phyloP scores from a whole-genome alignment of 2,888 invertebrate genomes.

The Nycteola revayana region DNA sequence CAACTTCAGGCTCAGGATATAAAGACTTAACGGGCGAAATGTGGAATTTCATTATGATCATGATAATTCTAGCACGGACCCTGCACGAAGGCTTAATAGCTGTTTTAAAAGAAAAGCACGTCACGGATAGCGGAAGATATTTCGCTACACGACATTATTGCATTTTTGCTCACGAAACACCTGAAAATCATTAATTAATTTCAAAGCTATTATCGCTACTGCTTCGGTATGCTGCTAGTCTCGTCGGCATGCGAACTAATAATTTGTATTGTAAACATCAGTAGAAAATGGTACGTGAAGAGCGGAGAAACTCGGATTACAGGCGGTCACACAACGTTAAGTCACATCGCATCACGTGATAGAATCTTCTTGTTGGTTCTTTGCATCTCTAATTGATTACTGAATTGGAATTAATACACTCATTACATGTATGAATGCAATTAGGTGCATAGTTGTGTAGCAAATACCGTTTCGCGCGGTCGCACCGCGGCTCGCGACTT shows the following conservation, averaged over 20 bases:
- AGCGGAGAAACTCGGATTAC: slow-evolving; percentile 35
- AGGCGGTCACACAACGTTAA: slow-evolving; percentile 27
- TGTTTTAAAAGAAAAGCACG: slow-evolving; percentile 24
- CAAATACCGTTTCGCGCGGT: slow-evolving; percentile 68
- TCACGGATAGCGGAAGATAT: slow-evolving; percentile 21
- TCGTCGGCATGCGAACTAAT: slow-evolving; percentile 28
- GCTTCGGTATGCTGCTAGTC: slow-evolving; percentile 9
- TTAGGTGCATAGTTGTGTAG: slow-evolving; percentile 64
- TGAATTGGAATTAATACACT: slow-evolving; percentile 58
- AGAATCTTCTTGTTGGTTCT: slow-evolving; percentile 36
- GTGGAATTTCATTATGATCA: slow-evolving; percentile 31
- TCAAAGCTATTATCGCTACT: slow-evolving; percentile 17
- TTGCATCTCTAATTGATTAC: slow-evolving; percentile 51
- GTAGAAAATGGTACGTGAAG: slow-evolving; percentile 25
- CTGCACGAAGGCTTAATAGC: slow-evolving; percentile 23
- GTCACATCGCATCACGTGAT: slow-evolving; percentile 45
- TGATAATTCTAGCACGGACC: slow-evolving; percentile 25
- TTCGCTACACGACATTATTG: slow-evolving; percentile 25
- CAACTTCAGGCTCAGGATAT: slow-evolving; percentile 32
- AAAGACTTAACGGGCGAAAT: slow-evolving; percentile 24
- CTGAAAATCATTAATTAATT: slow-evolving; percentile 31
- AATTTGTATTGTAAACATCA: slow-evolving; percentile 30
- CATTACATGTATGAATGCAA: slow-evolving; percentile 62
- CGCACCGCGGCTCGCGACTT: slow-evolving; percentile 54
- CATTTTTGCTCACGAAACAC: slow-evolving; percentile 28